These are phyloP conservation scores for Siphamia tubifer DNA, from an alignment of 2,113 vertebrate species.

Conservation along the genomic window DNA sequence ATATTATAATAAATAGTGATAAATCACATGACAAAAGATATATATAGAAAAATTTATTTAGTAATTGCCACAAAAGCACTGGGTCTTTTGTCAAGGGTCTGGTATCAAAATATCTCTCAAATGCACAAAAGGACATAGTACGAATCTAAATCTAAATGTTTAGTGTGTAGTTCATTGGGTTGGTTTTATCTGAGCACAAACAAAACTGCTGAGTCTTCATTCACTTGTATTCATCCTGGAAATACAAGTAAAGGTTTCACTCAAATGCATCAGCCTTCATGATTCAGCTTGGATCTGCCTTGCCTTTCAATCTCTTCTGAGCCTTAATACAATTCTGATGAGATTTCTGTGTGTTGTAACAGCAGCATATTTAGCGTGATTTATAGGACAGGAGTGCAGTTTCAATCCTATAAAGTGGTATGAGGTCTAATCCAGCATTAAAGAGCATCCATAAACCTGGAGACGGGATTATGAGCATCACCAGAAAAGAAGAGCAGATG, in stretches of 20 bases:
- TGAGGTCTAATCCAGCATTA: slow-evolving; percentile 60
- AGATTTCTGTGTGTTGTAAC: slow-evolving; percentile 65
- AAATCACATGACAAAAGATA: too few species aligned
- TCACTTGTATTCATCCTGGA: too few species aligned
- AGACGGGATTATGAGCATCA: slow-evolving; percentile 36
- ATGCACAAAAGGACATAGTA: too few species aligned
- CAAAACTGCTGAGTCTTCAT: too few species aligned
- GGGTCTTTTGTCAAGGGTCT: too few species aligned
- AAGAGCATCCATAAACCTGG: slow-evolving; percentile 16
- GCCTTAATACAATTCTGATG: slow-evolving; percentile 65
- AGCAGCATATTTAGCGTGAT: slow-evolving; percentile 69
- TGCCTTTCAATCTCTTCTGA: slow-evolving; percentile 28
- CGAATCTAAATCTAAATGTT: too few species aligned
- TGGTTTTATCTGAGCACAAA: too few species aligned
- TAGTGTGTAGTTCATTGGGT: too few species aligned
- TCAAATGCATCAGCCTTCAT: not conserved
- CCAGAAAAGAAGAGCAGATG: not conserved
- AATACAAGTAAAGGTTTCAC: not conserved
- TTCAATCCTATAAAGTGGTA: slow-evolving; percentile 60
- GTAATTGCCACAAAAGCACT: too few species aligned
- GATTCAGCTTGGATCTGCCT: not conserved
- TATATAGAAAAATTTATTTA: too few species aligned
- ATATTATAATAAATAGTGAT: too few species aligned
- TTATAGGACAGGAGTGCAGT: slow-evolving; percentile 52
- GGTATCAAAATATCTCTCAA: too few species aligned